Evolutionary conservation across 53 echinoderm and acorn worm genomes (phyloP).

Genomic region (Antedon mediterranea): DNA sequence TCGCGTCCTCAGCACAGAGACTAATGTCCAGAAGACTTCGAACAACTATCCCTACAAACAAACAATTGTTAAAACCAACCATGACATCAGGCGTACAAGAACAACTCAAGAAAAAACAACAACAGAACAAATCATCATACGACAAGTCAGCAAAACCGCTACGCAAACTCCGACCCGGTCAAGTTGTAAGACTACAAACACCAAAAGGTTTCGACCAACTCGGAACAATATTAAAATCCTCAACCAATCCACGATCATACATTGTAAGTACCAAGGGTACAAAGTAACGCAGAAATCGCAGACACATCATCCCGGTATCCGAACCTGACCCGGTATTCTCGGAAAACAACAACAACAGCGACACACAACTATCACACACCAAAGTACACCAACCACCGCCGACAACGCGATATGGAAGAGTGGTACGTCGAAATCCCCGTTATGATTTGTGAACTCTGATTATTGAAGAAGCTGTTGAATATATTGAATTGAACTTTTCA

Average conservation of each 20-base stretch:
- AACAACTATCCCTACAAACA: background rate
- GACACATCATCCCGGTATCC: slow-evolving; percentile 6
- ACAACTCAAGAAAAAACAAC: background rate
- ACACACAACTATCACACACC: background rate
- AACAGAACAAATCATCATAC: slow-evolving; percentile 15
- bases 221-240: slow-evolving; percentile 2
- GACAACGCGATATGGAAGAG: too few species aligned
- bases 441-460: too few species aligned
- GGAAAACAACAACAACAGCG: slow-evolving; percentile 1
- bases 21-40: background rate
- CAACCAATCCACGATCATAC: slow-evolving; percentile 17
- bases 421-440: too few species aligned
- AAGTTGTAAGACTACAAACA: slow-evolving; percentile 19
- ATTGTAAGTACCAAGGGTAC: slow-evolving; percentile 15
- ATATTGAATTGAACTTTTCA: too few species aligned
- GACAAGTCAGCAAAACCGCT: slow-evolving; percentile 18
- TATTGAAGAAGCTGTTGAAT: too few species aligned
- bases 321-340: too few species aligned
- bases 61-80: background rate
- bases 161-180: background rate
- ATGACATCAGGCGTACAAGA: background rate
- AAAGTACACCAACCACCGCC: background rate
- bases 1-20: slow-evolving; percentile 9
- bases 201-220: slow-evolving; percentile 13
- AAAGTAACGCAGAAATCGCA: slow-evolving; percentile 12